Evolutionary conservation across 1,140 invertebrate genomes (phyloP).

Genomic region (Chionoecetes opilio): DNA sequence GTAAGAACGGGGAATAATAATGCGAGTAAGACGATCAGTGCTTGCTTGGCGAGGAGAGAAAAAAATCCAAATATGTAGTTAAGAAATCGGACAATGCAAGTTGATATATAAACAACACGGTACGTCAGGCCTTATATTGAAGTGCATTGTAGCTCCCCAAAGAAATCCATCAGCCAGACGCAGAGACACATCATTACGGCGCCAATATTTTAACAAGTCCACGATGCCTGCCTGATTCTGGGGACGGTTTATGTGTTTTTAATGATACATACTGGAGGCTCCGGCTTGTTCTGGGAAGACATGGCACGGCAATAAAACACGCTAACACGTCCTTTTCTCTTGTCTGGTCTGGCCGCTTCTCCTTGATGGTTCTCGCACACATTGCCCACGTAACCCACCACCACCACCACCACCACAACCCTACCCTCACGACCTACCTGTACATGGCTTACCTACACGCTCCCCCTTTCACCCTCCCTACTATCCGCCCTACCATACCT

Average conservation of each 20-base stretch:
- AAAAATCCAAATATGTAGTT: background rate
- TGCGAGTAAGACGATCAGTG: background rate
- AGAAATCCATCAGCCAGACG: slow-evolving; percentile 5
- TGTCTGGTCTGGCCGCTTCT: background rate
- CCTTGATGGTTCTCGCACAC: slow-evolving; percentile 36
- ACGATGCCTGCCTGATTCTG: slow-evolving; percentile 39
- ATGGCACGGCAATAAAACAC: slow-evolving; percentile 54
- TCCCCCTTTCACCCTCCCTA: background rate
- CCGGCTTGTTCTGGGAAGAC: slow-evolving; percentile 54
- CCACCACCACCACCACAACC: background rate
- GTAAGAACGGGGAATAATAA: too few species aligned
- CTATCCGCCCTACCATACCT: background rate
- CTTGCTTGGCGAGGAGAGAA: background rate
- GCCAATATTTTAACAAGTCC: slow-evolving; percentile 59
- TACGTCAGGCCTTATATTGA: background rate
- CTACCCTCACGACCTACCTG: too few species aligned
- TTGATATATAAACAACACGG: background rate
- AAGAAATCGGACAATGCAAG: background rate
- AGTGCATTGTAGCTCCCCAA: background rate
- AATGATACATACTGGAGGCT: slow-evolving; percentile 64
- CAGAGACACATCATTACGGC: slow-evolving; percentile 48
- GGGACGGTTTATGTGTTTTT: slow-evolving; percentile 71
- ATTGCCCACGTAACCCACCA: slow-evolving; percentile 3
- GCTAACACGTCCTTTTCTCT: slow-evolving; percentile 48
- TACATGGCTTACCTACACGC: too few species aligned